Evolutionary conservation across 2,113 vertebrate species (phyloP).

Genomic region (Clarias gariepinus): DNA sequence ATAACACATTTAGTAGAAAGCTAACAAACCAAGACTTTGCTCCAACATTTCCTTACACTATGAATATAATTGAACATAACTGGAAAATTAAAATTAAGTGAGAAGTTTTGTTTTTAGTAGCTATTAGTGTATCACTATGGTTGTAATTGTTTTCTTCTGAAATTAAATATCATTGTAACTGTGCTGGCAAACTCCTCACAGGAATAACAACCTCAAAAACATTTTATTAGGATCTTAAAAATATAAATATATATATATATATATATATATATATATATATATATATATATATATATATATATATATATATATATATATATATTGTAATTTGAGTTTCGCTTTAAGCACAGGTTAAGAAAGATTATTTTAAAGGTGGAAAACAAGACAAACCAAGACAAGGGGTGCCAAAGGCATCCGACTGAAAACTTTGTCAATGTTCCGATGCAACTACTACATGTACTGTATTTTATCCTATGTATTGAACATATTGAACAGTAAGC

Average conservation of each 20-base stretch:
- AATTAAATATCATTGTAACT: background rate
- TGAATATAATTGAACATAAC: background rate
- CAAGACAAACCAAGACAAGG: background rate
- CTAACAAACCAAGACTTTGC: background rate
- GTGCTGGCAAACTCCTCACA: background rate
- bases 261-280: too few species aligned
- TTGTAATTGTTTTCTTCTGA: background rate
- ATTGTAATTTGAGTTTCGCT: background rate
- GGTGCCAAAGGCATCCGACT: background rate
- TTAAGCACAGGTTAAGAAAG: background rate
- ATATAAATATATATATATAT: too few species aligned
- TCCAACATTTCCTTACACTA: background rate
- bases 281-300: too few species aligned
- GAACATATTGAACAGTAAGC: too few species aligned
- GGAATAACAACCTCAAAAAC: background rate
- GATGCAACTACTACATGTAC: background rate
- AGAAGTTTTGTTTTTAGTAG: background rate
- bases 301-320: too few species aligned
- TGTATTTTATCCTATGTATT: too few species aligned
- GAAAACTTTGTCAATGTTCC: background rate
- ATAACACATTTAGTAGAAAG: background rate
- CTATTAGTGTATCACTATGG: background rate
- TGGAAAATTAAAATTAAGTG: background rate
- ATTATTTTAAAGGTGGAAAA: background rate
- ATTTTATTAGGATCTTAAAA: background rate